Conservation (phyloP, 2,797 vertebrate species). For the Peromyscus eremicus region DNA sequence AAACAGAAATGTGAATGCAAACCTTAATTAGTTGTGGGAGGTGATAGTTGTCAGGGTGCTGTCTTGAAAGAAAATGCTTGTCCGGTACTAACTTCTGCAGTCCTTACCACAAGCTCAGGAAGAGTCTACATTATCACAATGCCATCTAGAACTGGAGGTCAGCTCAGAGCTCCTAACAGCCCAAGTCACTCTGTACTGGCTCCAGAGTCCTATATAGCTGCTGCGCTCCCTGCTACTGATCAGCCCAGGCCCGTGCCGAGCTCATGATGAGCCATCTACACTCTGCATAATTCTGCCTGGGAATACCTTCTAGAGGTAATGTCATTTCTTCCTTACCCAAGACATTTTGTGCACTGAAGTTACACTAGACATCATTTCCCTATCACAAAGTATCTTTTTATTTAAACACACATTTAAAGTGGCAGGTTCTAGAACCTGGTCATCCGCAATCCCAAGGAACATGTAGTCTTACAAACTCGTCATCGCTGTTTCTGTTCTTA, state of each 20-base stretch:
- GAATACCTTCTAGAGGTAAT: not conserved
- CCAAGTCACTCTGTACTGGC: not conserved
- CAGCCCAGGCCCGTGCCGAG: not conserved
- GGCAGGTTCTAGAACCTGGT: not conserved
- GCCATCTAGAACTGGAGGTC: not conserved
- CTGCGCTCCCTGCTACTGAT: not conserved
- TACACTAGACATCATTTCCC: not conserved
- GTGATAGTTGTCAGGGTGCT: not conserved
- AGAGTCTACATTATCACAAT: not conserved
- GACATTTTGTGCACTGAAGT: not conserved
- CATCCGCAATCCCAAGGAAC: not conserved
- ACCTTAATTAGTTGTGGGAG: not conserved
- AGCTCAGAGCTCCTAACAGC: not conserved
- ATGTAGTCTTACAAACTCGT: not conserved
- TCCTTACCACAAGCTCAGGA: not conserved
- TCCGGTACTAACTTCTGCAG: not conserved
- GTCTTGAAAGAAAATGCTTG: not conserved
- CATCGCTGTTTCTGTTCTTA: not conserved
- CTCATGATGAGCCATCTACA: not conserved
- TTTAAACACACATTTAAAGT: not conserved
- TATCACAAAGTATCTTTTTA: not conserved
- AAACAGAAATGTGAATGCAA: not conserved
- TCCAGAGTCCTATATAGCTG: not conserved
- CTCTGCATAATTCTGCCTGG: not conserved
- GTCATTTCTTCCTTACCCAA: not conserved